Evolutionary conservation across 2,797 vertebrate genomes (phyloP), one percentile per base, ranked within the genome.

Genomic region (Argyrosomus regius): DNA sequence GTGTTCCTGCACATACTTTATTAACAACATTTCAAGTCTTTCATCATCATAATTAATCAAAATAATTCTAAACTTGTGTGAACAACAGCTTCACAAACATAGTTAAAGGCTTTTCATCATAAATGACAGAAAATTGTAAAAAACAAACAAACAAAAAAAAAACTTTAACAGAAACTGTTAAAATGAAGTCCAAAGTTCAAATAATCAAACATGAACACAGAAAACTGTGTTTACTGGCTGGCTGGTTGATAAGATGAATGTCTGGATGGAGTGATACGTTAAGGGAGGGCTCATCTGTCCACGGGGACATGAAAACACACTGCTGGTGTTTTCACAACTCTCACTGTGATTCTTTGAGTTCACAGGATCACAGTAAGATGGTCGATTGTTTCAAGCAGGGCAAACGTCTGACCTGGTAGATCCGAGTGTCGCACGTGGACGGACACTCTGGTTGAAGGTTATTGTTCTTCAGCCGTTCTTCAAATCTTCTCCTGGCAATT

Each of bases 201-300:
- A 39, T 17, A 26, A 35, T 71, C 24, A 26, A 50, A 18, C 48
- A 53, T 6, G 7, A 48, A 59, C 22, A 54, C 1, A 49, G 7
- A 26, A 28, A n/a, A 10, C 6, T 16, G 61, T 3, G 12, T 7
- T 31, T 10, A 49, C 43, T 49, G 35, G 11, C 60, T 53, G 26
- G 8, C 18, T 54, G 24, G 54, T 18, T 82, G 63, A 63, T 63
- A 14, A n/a, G 35, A 41, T 49, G 3, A 39, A 26, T 35, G 22
- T 61, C n/a, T 61, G 24, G 43, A 49, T 53, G 61, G 56, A 63
- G 70, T 58, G 65, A 67, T 57, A 41, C 56, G 24, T 3, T 58
- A 81, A 50, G 17, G 22, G 28, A 35, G 31, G 65, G 18, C 13
- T 69, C 35, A 28, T 48, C 52, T 62, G 58, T 69, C 22, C 20